Base-by-base conservation (phyloP, 2,888 invertebrate genomes). In the Drosophila anceps region DNA sequence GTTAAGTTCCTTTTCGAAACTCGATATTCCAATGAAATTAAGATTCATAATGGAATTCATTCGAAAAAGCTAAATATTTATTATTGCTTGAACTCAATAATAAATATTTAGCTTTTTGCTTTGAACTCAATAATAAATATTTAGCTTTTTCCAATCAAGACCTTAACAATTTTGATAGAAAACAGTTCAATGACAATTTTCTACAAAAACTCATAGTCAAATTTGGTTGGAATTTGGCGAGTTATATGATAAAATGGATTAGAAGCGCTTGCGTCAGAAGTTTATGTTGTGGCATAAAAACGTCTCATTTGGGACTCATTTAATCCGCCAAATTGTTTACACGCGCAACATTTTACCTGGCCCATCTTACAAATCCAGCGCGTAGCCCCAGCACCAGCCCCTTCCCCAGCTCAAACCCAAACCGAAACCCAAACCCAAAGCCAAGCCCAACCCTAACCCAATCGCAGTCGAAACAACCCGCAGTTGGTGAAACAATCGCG, bases 321-420 rank as follows among this genome's bases (percentile, higher is more conserved):
- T 88, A 90, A 88, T 84, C 87, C 90, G 67, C 65, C 76, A 82
- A 89, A 90, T 81, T 90, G 88, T 90, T 90, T 90, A 69, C 77
- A 73, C 78, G 59, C 83, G 60, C 68, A 51, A 62, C 61, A 50
- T 48, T 43, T 27, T 51, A 29, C 39, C 48, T 53, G 39, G 39
- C n/a, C 48, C 27, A 12, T 18, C 20, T 24, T 20, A 24, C 57
- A 57, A 24, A 31, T 13, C 41, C 54, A 39, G 39, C 39, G 29
- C 39, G 8, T 7, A 10, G n/a, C 31, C 37, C n/a, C n/a, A n/a
- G n/a, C n/a, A n/a, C n/a, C n/a, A n/a, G n/a, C n/a, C n/a, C n/a
- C n/a, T n/a, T n/a, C n/a, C n/a, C n/a, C n/a, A n/a, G n/a, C n/a
- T n/a, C 35, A 13, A 0, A 24, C 4, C 9, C 35, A 20, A 13